A percentile compares a stretch with the other conserved stretches of the same genome.
Evolutionary conservation across 2,888 invertebrate genomes (phyloP).

Genomic region (Psococerastis gibbosa): DNA sequence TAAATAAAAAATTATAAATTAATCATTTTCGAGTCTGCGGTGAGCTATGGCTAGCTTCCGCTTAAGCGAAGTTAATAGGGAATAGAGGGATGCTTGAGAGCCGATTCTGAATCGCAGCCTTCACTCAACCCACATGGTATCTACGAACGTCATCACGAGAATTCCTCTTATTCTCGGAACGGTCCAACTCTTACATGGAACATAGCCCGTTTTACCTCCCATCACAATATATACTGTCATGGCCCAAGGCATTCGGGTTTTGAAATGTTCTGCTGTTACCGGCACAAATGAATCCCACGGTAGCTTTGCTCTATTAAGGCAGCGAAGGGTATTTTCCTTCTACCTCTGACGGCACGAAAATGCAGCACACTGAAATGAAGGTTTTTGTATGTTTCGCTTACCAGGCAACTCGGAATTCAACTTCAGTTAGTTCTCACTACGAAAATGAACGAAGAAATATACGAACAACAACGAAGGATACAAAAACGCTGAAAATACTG

Average conservation of each 20-base stretch:
- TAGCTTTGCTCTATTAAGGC: background rate
- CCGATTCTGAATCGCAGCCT: background rate
- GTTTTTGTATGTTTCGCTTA: slow-evolving; percentile 1
- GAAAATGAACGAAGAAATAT: slow-evolving; percentile 11
- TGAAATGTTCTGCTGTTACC: slow-evolving; percentile 6
- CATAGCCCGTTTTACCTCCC: slow-evolving; percentile 4
- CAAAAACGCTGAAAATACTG: slow-evolving; percentile 11
- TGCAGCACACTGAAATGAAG: background rate
- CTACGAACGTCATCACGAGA: slow-evolving; percentile 10
- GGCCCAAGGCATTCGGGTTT: slow-evolving; percentile 11
- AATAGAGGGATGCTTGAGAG: slow-evolving; percentile 1
- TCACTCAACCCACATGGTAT: slow-evolving; percentile 9
- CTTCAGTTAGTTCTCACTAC: background rate
- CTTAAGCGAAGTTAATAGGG: too few relatives aligned
- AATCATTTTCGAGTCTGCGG: too few relatives aligned
- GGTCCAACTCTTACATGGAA: background rate
- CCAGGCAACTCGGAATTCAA: too few relatives aligned
- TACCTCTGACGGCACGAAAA: slow-evolving; percentile 2
- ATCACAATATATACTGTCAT: slow-evolving; percentile 8
- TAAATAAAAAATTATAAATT: too few relatives aligned
- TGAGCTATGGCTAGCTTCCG: too few relatives aligned
- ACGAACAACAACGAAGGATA: slow-evolving; percentile 11
- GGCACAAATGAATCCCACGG: slow-evolving; percentile 3
- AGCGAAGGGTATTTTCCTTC: background rate
- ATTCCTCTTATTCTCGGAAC: background rate